Base-by-base conservation (phyloP, 2,797 vertebrate species). In the Benthosema pterotum region DNA sequence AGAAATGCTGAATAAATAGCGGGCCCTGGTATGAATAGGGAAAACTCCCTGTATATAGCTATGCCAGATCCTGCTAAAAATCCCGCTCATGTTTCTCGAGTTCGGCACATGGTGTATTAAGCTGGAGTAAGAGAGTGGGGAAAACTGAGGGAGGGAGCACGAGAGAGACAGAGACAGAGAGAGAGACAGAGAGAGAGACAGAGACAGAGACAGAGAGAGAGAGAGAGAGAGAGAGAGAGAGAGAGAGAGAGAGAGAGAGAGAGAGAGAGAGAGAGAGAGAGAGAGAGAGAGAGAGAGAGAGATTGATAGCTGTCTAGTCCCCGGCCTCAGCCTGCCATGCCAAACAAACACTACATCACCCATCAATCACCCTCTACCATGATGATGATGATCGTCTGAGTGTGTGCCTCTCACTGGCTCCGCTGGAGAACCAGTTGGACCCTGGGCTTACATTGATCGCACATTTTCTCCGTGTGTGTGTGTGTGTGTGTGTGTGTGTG, bases 401-500 rank as follows among this genome's bases (percentile, higher is more conserved):
- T 38, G 32, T 38, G 22, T 25, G 32, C 32, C 32, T 38, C 32
- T 38, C 32, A 9, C 8, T 38, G 32, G 32, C 32, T 38, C 32
- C 32, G 32, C 1, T 38, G 7, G 8, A 38, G 32, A 38, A 38
- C 32, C 32, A 38, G 4, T 7, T 54, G 55, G 68, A 60, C 77
- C 32, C 57, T 4, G 2, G 78, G 78, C 77, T 84, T 84, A 79
- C 65, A 67, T 12, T 63, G 22, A 74, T 68, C 68, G 22, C 65
- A 66, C 57, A 75, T 63, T 56, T 4, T 18, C 45, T 65, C 75
- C 68, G 54, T 46, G 63, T 60, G 13, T 8, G 22, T 25, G 19
- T 8, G 13, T 11, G 28, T 60, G 52, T 61, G 55, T 60, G 51
- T 22, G 19, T 22, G 13, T 7, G 19, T 22, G 18, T 6, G 19